Evolutionary conservation across 1,140 invertebrate genomes (phyloP).

Genomic region (Scaptodrosophila lebanonensis): DNA sequence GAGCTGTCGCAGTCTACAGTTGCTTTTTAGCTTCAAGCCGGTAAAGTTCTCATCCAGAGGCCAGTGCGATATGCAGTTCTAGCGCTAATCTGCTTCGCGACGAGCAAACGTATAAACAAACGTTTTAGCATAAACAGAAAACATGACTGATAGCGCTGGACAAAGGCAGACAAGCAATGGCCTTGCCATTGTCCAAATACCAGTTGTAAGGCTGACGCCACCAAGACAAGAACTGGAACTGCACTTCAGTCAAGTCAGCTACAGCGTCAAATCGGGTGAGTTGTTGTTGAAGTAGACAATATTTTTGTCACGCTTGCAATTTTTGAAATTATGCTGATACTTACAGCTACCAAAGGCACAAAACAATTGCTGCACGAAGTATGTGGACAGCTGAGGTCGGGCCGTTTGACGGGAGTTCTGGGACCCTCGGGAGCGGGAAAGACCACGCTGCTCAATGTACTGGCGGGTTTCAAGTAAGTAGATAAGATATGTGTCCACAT

Average conservation of each 20-base stretch:
- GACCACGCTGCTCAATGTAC: constrained; percentile 85
- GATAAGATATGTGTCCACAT: too few relatives aligned
- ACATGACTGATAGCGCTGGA: constrained; percentile 38
- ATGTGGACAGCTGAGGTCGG: constrained; percentile 80
- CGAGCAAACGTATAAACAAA: constrained; percentile 1
- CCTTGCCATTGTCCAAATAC: constrained; percentile 4
- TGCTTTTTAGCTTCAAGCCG: neutral
- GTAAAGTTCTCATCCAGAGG: neutral
- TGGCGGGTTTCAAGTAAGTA: constrained; percentile 79
- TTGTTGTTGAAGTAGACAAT: neutral
- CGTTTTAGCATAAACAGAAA: constrained; percentile 13
- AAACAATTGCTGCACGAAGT: constrained; percentile 80
- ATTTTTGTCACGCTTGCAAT: neutral
- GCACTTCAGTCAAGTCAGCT: constrained; percentile 55
- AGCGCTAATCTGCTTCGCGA: too few relatives aligned
- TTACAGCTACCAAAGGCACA: constrained; percentile 7
- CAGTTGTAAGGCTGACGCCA: too few relatives aligned
- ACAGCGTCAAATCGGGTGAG: constrained; percentile 40
- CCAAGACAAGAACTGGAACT: constrained; percentile 44
- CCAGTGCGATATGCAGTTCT: constrained; percentile 8
- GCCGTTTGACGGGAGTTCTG: constrained; percentile 85
- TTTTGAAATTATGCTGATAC: neutral
- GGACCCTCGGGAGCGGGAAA: constrained; percentile 91
- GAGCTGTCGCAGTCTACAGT: constrained; percentile 15
- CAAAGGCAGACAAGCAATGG: constrained; percentile 29